Percentiles rank a stretch among this genome's conserved stretches.
These are phyloP conservation scores for Pedetes capensis DNA, from an alignment of 2,113 vertebrate genomes.

Conservation along the genomic window DNA sequence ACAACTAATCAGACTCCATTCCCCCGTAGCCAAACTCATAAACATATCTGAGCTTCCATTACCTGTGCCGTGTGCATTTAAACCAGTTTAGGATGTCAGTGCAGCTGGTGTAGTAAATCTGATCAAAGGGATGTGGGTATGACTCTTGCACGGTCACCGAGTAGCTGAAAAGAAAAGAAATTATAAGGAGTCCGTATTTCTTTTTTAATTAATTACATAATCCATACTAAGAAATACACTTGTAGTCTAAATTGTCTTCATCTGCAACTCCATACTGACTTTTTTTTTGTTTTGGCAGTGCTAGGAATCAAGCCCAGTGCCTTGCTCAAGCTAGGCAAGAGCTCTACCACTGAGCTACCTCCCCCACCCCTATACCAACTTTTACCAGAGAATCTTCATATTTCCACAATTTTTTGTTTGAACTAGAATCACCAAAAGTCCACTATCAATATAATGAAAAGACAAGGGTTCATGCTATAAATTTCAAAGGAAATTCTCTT, in stretches of 20 bases:
- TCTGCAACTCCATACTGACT: not conserved
- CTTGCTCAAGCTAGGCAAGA: not conserved
- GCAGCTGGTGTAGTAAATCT: conserved; percentile 98
- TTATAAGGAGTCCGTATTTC: not conserved
- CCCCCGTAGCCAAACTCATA: not conserved
- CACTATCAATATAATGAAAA: not conserved
- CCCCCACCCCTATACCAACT: not conserved
- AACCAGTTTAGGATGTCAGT: conserved; percentile 98
- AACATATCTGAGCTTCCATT: conserved; percentile 48
- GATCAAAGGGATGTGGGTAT: conserved; percentile 95
- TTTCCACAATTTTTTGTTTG: not conserved
- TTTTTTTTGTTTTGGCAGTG: not conserved
- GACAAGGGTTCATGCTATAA: not conserved
- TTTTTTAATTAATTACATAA: not conserved
- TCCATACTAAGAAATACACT: not conserved
- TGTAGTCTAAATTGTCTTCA: not conserved
- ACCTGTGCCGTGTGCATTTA: conserved; percentile 98
- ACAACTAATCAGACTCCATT: not conserved
- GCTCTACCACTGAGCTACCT: not conserved
- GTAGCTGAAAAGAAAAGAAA: conserved; percentile 85
- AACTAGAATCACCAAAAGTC: not conserved
- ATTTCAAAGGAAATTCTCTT: not conserved
- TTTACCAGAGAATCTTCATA: conserved; percentile 1
- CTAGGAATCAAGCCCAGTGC: not conserved
- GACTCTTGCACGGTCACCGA: conserved; percentile 97